Evolutionary conservation across 2,113 vertebrate species (phyloP).

Genomic region (Pseudorectes ferrugineus): DNA sequence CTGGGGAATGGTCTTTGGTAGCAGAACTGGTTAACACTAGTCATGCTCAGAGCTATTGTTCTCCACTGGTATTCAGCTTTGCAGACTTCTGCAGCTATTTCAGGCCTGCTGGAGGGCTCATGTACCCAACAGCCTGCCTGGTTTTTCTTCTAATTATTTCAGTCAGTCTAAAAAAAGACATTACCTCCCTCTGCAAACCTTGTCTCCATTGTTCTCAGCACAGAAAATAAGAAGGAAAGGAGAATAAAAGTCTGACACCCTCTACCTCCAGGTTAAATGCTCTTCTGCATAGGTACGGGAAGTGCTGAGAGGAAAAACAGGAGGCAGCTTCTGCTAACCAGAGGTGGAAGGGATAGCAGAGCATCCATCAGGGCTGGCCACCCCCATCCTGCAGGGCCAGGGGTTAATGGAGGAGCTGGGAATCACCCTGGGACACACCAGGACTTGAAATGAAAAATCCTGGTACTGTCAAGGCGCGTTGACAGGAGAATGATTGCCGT

Average conservation of each 20-base stretch:
- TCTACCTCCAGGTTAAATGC: background rate
- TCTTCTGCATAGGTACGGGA: background rate
- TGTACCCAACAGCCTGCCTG: slow-evolving; percentile 45
- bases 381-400: background rate
- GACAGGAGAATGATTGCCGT: background rate
- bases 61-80: slow-evolving; percentile 39
- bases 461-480: background rate
- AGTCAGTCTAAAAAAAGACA: slow-evolving; percentile 52
- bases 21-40: slow-evolving; percentile 31
- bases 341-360: background rate
- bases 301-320: background rate
- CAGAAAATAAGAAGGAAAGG: background rate
- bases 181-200: slow-evolving; percentile 54
- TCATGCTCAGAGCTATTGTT: slow-evolving; percentile 37
- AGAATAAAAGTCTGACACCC: background rate
- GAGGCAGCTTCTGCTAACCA: background rate
- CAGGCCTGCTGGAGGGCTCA: slow-evolving; percentile 46
- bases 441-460: background rate
- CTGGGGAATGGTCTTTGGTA: background rate
- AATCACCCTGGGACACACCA: background rate
- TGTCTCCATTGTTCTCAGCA: slow-evolving; percentile 6
- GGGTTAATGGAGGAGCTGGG: slow-evolving; percentile 9
- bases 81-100: slow-evolving; percentile 56
- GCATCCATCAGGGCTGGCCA: background rate
- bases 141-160: slow-evolving; percentile 54